A percentile compares a stretch with the other conserved stretches of the same genome.
These are phyloP conservation scores for Ovibos moschatus DNA, from an alignment of 2,113 vertebrate species.

Conservation along the genomic window DNA sequence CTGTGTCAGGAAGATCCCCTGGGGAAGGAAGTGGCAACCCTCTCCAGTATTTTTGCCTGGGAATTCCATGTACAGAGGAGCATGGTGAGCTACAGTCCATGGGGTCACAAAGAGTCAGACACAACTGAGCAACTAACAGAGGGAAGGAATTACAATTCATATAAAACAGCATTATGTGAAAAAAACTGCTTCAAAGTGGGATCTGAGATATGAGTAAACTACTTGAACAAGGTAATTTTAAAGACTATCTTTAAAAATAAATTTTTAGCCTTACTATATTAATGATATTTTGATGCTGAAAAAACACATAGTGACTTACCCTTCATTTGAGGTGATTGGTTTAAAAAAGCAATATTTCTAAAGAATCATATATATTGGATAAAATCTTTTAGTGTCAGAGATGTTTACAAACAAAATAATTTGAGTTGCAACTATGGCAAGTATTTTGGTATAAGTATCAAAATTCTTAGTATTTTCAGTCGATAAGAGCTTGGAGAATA, in stretches of 20 bases:
- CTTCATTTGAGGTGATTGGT: background rate
- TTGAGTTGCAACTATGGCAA: background rate
- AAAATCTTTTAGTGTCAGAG: background rate
- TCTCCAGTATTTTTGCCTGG: background rate
- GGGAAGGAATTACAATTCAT: background rate
- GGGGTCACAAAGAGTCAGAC: background rate
- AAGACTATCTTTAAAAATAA: background rate
- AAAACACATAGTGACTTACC: background rate
- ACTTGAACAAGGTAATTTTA: background rate
- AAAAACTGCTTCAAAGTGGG: background rate
- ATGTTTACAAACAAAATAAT: slow-evolving; percentile 29
- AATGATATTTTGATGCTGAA: background rate
- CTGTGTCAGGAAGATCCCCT: background rate
- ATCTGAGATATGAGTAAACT: background rate
- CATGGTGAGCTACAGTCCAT: background rate
- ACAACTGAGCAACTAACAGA: background rate
- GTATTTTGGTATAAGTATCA: background rate
- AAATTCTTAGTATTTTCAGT: slow-evolving; percentile 21
- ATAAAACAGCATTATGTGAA: background rate
- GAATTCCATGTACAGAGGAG: background rate
- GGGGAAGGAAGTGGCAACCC: background rate
- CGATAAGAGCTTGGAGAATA: background rate
- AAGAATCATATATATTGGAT: background rate
- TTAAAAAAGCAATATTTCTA: background rate
- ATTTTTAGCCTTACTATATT: background rate